Evolutionary conservation across 2,888 invertebrate species (phyloP).

Genomic region (Cephus pulcher): DNA sequence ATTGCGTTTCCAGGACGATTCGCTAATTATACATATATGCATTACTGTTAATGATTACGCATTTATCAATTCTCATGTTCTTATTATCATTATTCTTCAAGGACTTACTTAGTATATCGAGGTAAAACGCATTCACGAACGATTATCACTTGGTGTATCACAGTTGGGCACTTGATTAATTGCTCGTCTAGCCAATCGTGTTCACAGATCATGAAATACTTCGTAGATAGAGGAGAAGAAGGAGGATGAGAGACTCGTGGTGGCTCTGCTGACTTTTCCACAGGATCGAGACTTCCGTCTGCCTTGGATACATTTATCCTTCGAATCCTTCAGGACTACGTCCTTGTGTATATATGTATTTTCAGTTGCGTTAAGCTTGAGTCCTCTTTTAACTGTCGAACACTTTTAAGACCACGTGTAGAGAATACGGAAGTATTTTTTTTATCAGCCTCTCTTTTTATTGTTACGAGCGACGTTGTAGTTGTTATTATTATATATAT

Average conservation of each 20-base stretch:
- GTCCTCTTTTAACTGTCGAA: not conserved
- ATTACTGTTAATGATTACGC: not conserved
- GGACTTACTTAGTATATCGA: constrained; percentile 50
- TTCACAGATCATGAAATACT: constrained; percentile 43
- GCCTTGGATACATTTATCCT: constrained; percentile 47
- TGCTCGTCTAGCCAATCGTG: constrained; percentile 10
- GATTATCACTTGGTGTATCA: constrained; percentile 48
- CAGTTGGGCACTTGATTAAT: constrained; percentile 35
- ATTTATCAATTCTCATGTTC: not conserved
- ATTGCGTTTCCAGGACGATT: not conserved
- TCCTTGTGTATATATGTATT: not conserved
- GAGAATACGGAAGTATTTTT: not conserved
- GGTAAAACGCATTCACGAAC: constrained; percentile 36
- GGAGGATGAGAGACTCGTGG: constrained; percentile 19
- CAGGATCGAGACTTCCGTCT: constrained; percentile 40
- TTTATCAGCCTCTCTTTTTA: not conserved
- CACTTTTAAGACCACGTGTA: not conserved
- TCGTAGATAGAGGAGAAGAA: constrained; percentile 16
- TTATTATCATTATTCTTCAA: not conserved
- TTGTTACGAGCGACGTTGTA: not conserved
- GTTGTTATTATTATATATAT: not conserved
- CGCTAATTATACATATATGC: not conserved
- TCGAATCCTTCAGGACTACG: constrained; percentile 2
- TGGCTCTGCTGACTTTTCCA: constrained; percentile 36
- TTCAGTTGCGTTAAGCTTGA: not conserved